phyloP scores from a whole-genome alignment of 2,797 vertebrate species.

The Malurus leucopterus region DNA sequence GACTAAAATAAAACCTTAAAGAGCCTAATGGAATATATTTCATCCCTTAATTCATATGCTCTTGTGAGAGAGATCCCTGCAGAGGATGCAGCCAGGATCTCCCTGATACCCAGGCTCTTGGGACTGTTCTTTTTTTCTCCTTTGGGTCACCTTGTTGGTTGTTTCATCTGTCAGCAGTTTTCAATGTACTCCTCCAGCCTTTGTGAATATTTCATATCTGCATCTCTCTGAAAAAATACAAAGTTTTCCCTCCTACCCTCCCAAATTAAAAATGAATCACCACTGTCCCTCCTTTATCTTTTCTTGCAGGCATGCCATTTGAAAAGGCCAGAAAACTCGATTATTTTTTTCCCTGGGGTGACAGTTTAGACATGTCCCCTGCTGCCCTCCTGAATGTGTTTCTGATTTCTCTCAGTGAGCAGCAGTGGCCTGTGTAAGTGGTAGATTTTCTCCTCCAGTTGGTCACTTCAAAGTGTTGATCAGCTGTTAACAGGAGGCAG shows the following conservation, averaged over 20 bases:
- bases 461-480: neutral
- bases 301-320: neutral
- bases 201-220: neutral
- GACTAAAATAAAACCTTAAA: neutral
- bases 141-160: neutral
- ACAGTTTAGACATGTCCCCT: neutral
- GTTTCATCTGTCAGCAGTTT: neutral
- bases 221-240: neutral
- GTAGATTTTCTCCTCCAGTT: neutral
- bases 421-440: neutral
- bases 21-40: neutral
- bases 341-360: neutral
- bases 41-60: neutral
- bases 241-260: neutral
- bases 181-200: neutral
- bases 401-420: neutral
- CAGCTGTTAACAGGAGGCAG: neutral
- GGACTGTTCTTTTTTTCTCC: neutral
- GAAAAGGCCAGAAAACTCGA: neutral
- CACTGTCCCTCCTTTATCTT: rapidly evolving
- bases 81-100: neutral
- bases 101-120: neutral
- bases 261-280: neutral
- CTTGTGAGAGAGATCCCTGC: neutral
- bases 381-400: neutral